These are phyloP conservation scores for Globodera ellingtonae DNA, from an alignment of 1,140 invertebrate genomes.

Conservation along the genomic window DNA sequence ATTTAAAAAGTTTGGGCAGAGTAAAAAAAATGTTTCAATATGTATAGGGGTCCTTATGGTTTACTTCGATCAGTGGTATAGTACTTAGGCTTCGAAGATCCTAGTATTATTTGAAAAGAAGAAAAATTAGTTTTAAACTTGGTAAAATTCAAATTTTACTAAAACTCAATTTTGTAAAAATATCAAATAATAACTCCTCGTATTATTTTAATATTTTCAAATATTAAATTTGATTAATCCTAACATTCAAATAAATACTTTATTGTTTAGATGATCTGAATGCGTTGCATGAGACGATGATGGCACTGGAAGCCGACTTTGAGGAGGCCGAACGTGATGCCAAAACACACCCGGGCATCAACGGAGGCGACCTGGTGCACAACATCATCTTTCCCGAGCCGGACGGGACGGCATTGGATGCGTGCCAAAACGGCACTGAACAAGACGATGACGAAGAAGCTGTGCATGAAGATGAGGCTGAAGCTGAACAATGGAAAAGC, in stretches of 20 bases:
- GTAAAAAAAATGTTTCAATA: too few species aligned
- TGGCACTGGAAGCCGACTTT: slow-evolving; percentile 33
- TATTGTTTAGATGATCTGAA: slow-evolving; percentile 1
- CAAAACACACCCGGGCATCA: slow-evolving; percentile 30
- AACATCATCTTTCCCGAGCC: slow-evolving; percentile 24
- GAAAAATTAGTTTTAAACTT: too few species aligned
- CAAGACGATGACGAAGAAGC: neutral
- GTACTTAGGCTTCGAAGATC: too few species aligned
- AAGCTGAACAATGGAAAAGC: neutral
- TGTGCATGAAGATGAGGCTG: neutral
- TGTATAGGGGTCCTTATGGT: too few species aligned
- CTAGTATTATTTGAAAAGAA: too few species aligned
- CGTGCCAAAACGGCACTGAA: neutral
- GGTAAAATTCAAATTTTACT: too few species aligned
- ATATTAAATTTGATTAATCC: too few species aligned
- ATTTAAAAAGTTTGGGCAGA: too few species aligned
- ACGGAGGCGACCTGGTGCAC: slow-evolving; percentile 29
- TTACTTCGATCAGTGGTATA: too few species aligned
- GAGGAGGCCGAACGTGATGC: slow-evolving; percentile 25
- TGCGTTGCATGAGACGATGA: slow-evolving; percentile 11
- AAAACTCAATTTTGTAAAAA: too few species aligned
- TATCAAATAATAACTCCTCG: too few species aligned
- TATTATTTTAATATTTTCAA: too few species aligned
- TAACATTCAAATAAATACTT: neutral
- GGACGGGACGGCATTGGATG: neutral